Conservation (phyloP, 2,888 invertebrate species). For the Drosophila vallismaia region DNA sequence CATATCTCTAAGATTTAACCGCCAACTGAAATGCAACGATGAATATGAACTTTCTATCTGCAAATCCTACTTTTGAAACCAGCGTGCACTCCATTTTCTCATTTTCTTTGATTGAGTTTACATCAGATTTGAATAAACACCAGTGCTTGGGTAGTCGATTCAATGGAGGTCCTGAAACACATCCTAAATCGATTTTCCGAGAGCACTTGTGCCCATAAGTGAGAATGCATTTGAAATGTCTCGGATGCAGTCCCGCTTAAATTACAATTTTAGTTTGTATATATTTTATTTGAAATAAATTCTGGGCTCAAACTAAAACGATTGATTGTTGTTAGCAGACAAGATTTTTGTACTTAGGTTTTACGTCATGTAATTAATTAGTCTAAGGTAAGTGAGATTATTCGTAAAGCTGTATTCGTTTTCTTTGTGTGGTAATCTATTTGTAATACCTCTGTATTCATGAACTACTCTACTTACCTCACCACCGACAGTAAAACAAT, state of each 20-base stretch:
- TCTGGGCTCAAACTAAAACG: constrained; percentile 50
- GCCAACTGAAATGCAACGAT: constrained; percentile 42
- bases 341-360: constrained; percentile 56
- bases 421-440: constrained; percentile 58
- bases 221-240: too few species aligned
- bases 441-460: constrained; percentile 60
- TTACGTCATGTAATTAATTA: constrained; percentile 43
- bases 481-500: constrained; percentile 38
- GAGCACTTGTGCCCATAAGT: not conserved
- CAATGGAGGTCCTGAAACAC: too few species aligned
- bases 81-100: constrained; percentile 70
- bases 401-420: constrained; percentile 45
- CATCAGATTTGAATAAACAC: constrained; percentile 9
- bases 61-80: constrained; percentile 12
- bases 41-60: constrained; percentile 27
- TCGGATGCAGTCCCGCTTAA: too few species aligned
- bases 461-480: constrained; percentile 38
- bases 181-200: not conserved
- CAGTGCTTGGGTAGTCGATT: constrained; percentile 5
- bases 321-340: constrained; percentile 59
- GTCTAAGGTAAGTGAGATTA: constrained; percentile 68
- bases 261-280: not conserved
- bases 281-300: constrained; percentile 5
- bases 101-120: constrained; percentile 43
- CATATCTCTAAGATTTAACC: constrained; percentile 27